Base-by-base conservation (phyloP, 2,888 invertebrate genomes). In the Brachyptera putata region DNA sequence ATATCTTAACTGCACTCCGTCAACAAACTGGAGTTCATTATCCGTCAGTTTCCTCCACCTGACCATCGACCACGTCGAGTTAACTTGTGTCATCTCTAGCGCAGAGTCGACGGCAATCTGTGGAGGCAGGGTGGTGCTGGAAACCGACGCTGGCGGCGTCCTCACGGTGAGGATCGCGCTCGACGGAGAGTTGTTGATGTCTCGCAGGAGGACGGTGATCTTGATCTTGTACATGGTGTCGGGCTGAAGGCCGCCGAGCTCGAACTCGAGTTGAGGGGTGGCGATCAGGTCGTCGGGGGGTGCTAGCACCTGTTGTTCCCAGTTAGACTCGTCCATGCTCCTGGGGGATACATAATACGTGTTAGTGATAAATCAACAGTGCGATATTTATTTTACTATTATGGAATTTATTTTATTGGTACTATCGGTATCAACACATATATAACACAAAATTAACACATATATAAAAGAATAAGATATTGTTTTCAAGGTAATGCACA, bases 271-370 rank as follows among this genome's bases (percentile, higher is more conserved):
- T 62, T 92, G 89, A 3, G 89, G 85, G 4, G 91, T 91, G 1
- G 89, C 90, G 61, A 95, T 87, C 4, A 93, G 76, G 71, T 92
- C 91, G 66, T 90, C 86, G 0, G 91, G 89, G 11, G 92, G 91
- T 0, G 92, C 91, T 69, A 93, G 91, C 16, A 90, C 86, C 79
- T 93, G 91, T 0, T 87, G 83, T 67, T 86, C 83, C 94, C 94
- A 94, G 4, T 81, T 82, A 0, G 84, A 79, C 13, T 85, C 79
- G 67, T 91, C 87, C 62, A 82, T 82, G 66, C 84, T 84, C 14
- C 85, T 84, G 66, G 7, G 70, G 70, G 66, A 57, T 13, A 21
- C 5, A 22, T 4, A 9, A 21, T 2, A 13, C n/a, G 37, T 3
- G 3, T 37, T 37, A 37, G 3, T 3, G 2, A 16, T n/a, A 3